Conservation (phyloP, 1,140 invertebrate species). For the Hyposmocoma kahamanoa region DNA sequence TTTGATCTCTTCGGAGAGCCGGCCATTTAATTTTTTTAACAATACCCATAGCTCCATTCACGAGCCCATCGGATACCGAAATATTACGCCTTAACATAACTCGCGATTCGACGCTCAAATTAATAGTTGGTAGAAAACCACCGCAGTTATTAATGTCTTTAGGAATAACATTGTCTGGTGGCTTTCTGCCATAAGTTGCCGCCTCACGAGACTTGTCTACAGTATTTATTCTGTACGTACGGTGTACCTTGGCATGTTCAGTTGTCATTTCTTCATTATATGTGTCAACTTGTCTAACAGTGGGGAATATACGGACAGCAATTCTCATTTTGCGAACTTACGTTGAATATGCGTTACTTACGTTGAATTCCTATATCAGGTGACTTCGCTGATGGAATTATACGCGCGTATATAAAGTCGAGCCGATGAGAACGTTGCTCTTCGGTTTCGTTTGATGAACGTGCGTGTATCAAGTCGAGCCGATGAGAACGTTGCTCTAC, state of each 20-base stretch:
- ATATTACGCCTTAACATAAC: constrained; percentile 47
- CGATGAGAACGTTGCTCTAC: too few species aligned
- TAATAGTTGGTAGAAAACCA: constrained; percentile 18
- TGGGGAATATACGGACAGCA: constrained; percentile 19
- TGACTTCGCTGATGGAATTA: too few species aligned
- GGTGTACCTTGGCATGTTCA: neutral
- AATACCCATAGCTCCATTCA: constrained; percentile 40
- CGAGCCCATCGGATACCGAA: constrained; percentile 27
- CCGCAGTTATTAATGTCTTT: constrained; percentile 13
- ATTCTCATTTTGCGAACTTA: too few species aligned
- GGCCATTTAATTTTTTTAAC: constrained; percentile 35
- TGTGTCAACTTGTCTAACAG: neutral
- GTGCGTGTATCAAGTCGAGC: too few species aligned
- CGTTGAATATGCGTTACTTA: too few species aligned
- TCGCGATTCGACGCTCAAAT: constrained; percentile 26
- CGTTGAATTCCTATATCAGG: too few species aligned
- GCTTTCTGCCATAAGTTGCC: constrained; percentile 4
- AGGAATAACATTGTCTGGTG: neutral
- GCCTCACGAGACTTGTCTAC: constrained; percentile 13
- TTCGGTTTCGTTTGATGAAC: too few species aligned
- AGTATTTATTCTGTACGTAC: constrained; percentile 8
- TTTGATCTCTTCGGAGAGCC: constrained; percentile 24
- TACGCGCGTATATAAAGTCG: too few species aligned
- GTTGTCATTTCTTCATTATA: neutral
- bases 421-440: too few species aligned